Base-by-base conservation (phyloP, 2,113 vertebrate genomes). In the Tragelaphus scriptus region DNA sequence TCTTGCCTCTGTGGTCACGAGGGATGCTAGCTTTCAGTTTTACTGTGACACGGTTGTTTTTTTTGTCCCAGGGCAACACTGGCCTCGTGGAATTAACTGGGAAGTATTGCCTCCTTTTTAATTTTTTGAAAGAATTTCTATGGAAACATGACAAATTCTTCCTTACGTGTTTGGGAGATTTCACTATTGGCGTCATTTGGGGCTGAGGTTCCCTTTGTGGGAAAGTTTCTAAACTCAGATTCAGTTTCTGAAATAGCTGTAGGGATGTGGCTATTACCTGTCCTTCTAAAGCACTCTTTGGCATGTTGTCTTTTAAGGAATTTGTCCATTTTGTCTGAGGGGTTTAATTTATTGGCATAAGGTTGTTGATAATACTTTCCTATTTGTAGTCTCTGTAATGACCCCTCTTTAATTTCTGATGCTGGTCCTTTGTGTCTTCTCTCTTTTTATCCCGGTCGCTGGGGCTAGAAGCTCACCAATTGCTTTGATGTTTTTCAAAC, bases 211-310 rank as follows among this genome's bases (percentile, higher is more conserved):
- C 44, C 56, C 58, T 47, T 17, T 15, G 3, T 6, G 10, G 59
- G 5, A 17, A 65, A 77, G 15, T 0, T 61, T 71, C 55, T 53
- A 68, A 55, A 14, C 25, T 23, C 25, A 15, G 26, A 25, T 26
- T 32, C 59, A 30, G 2, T 25, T 32, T n/a, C 36, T 53, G 26
- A 51, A 19, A 0, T 9, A 71, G 40, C 49, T 26, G 0, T 26
- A 6, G 1, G 23, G 8, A 15, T 12, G 2, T 9, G 3, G 11
- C 0, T 7, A 7, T 1, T 44, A 2, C 1, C 85, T 26, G 5
- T 15, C 14, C 47, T 51, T 59, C 80, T 7, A 2, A 59, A 68
- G 80, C 2, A 1, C 10, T 4, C 21, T 28, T 19, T 3, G 15
- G 14, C 9, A 2, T 16, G 4, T 6, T 14, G 30, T 14, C 16